A percentile compares a stretch with the other conserved stretches of the same genome.
phyloP scores from a whole-genome alignment of 2,797 vertebrate species.

The Tapirus indicus region DNA sequence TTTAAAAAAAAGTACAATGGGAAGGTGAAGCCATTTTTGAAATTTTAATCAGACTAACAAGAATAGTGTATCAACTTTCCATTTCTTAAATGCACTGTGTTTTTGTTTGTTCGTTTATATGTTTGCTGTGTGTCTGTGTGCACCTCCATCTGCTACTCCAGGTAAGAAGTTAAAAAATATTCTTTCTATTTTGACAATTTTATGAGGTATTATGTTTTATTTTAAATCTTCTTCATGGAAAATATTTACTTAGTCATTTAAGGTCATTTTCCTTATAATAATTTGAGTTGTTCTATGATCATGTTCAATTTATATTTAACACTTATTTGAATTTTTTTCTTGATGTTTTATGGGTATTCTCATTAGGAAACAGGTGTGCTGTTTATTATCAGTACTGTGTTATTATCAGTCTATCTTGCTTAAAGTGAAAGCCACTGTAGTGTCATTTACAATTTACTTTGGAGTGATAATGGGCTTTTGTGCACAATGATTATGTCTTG shows the following conservation, averaged over 20 bases:
- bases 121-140: neutral
- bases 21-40: neutral
- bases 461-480: neutral
- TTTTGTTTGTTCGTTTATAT: neutral
- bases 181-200: neutral
- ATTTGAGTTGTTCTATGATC: neutral
- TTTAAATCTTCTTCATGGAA: slow-evolving; percentile 7
- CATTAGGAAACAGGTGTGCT: neutral
- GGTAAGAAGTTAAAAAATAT: neutral
- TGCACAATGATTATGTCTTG: neutral
- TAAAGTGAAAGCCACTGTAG: neutral
- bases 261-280: neutral
- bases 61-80: neutral
- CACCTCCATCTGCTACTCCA: neutral
- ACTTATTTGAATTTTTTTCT: neutral
- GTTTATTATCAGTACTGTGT: neutral
- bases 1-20: neutral
- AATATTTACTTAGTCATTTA: neutral
- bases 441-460: neutral
- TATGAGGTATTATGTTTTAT: neutral
- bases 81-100: neutral
- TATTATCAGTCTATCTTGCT: neutral
- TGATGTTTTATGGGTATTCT: neutral
- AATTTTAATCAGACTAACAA: neutral
- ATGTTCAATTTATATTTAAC: neutral